Evolutionary conservation across 2,797 vertebrate genomes (phyloP).

Genomic region (Epinephelus malabaricus): DNA sequence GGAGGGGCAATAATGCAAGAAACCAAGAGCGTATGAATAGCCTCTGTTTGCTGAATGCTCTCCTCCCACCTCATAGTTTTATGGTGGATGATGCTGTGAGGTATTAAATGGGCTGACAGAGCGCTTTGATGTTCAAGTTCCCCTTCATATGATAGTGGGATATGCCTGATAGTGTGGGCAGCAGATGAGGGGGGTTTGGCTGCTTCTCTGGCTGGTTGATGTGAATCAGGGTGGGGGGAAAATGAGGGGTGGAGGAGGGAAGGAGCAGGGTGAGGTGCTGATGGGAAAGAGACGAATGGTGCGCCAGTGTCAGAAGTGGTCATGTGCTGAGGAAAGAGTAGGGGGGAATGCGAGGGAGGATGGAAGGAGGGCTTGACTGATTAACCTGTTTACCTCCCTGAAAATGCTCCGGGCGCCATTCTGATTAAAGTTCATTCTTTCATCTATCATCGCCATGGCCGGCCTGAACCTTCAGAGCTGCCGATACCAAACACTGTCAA

Average conservation of each 20-base stretch:
- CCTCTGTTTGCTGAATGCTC: slow-evolving; percentile 54
- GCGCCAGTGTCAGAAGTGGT: slow-evolving; percentile 82
- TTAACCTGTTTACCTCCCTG: slow-evolving; percentile 88
- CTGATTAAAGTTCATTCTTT: slow-evolving; percentile 88
- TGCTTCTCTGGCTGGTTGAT: slow-evolving; percentile 46
- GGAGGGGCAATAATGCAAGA: slow-evolving; percentile 66
- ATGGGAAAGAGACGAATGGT: slow-evolving; percentile 86
- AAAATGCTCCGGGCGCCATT: slow-evolving; percentile 85
- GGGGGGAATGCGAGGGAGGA: slow-evolving; percentile 71
- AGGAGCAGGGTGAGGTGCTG: slow-evolving; percentile 69
- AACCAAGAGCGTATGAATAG: slow-evolving; percentile 50
- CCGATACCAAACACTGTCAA: slow-evolving; percentile 62
- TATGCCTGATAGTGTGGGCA: slow-evolving; percentile 55
- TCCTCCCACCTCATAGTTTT: slow-evolving; percentile 72
- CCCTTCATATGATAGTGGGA: slow-evolving; percentile 60
- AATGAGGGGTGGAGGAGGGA: slow-evolving; percentile 60
- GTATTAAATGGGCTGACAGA: slow-evolving; percentile 70
- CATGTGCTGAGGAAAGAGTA: slow-evolving; percentile 77
- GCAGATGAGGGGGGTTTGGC: slow-evolving; percentile 24
- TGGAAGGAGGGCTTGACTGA: slow-evolving; percentile 85
- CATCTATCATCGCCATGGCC: slow-evolving; percentile 84
- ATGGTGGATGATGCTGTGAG: slow-evolving; percentile 69
- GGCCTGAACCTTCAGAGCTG: slow-evolving; percentile 60
- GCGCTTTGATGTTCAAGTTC: slow-evolving; percentile 71
- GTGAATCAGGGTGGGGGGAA: slow-evolving; percentile 37